Evolutionary conservation across 2,888 invertebrate species (phyloP).

Genomic region (Apotomis turbidana): DNA sequence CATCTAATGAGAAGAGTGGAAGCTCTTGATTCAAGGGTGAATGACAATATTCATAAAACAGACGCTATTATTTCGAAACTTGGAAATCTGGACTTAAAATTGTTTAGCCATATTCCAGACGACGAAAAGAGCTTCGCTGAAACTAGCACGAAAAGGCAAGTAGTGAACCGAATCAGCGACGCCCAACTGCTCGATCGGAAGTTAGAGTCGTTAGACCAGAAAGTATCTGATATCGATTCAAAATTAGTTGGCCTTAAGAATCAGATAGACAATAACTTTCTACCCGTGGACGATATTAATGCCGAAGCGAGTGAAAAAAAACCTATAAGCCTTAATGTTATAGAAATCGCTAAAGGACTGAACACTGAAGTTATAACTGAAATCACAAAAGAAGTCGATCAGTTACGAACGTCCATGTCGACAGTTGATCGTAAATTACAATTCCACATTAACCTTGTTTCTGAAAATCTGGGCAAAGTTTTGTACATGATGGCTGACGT

Average conservation of each 20-base stretch:
- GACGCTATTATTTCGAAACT: constrained; percentile 92
- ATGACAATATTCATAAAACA: constrained; percentile 93
- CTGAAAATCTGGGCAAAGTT: constrained; percentile 91
- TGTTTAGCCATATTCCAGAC: constrained; percentile 84
- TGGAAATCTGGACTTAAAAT: constrained; percentile 88
- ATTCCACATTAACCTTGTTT: constrained; percentile 92
- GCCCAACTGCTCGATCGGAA: constrained; percentile 85
- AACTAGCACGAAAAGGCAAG: constrained; percentile 54
- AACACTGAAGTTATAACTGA: constrained; percentile 92
- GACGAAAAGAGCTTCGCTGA: constrained; percentile 69
- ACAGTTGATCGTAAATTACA: constrained; percentile 92
- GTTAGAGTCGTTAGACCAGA: constrained; percentile 90
- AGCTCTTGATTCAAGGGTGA: constrained; percentile 90
- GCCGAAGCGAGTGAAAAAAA: constrained; percentile 95
- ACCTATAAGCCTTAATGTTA: constrained; percentile 91
- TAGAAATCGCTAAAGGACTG: constrained; percentile 92
- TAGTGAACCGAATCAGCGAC: constrained; percentile 59
- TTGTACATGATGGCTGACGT: constrained; percentile 91
- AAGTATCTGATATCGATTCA: constrained; percentile 92
- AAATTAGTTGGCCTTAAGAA: constrained; percentile 91
- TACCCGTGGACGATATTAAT: constrained; percentile 92
- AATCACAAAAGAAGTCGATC: constrained; percentile 91
- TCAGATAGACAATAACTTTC: constrained; percentile 92
- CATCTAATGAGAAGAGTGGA: constrained; percentile 94
- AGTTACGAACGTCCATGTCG: constrained; percentile 89